phyloP scores from a whole-genome alignment of 1,140 invertebrate genomes.

The Luehdorfia chinensis region DNA sequence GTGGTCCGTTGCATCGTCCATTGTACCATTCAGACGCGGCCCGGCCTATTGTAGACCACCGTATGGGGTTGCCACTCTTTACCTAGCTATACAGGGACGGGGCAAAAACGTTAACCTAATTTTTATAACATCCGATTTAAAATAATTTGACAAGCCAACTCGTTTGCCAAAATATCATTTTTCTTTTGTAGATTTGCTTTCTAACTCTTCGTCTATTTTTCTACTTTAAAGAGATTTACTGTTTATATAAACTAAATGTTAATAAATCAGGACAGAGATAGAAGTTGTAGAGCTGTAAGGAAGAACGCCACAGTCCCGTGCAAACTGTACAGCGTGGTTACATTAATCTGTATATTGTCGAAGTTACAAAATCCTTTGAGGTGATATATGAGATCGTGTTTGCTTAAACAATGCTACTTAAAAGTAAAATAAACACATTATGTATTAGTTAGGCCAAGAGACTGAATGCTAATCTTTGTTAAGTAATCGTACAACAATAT shows the following conservation, averaged over 20 bases:
- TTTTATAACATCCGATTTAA: too few species aligned
- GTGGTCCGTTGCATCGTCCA: constrained; percentile 17
- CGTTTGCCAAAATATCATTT: too few species aligned
- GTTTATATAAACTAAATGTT: too few species aligned
- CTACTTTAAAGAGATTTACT: too few species aligned
- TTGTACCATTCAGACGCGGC: constrained; percentile 21
- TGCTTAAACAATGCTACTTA: constrained; percentile 9
- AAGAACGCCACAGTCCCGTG: too few species aligned
- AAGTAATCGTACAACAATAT: background rate
- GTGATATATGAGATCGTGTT: constrained; percentile 13
- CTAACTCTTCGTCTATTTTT: too few species aligned
- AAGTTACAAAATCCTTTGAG: background rate
- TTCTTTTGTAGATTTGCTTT: too few species aligned
- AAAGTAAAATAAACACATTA: constrained; percentile 10
- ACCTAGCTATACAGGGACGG: background rate
- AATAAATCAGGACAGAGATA: too few species aligned
- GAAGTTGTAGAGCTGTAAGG: too few species aligned
- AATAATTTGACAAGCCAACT: too few species aligned
- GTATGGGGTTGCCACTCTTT: background rate
- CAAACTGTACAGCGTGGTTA: too few species aligned
- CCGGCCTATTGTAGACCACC: background rate
- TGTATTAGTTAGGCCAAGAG: constrained; percentile 11
- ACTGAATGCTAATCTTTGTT: constrained; percentile 7
- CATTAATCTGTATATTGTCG: background rate
- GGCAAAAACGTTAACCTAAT: too few species aligned